Conservation (phyloP, 2,797 vertebrate species). For the Cossypha polioptera region DNA sequence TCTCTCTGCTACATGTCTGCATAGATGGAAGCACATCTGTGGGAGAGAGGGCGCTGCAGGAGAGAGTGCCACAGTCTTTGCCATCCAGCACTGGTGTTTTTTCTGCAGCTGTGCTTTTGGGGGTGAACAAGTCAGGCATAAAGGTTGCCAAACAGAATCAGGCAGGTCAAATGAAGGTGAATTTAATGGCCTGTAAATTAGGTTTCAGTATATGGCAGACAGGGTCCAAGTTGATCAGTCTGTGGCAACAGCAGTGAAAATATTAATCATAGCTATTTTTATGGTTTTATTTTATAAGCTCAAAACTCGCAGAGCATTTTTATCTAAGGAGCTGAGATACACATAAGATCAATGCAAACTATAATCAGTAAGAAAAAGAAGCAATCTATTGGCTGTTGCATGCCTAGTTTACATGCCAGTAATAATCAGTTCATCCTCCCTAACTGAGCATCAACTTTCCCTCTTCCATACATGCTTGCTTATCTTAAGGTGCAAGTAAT, state of each 20-base stretch:
- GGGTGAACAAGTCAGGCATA: not conserved
- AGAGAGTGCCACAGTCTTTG: not conserved
- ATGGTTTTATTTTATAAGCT: not conserved
- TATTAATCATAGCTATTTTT: not conserved
- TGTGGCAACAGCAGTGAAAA: not conserved
- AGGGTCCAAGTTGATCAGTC: not conserved
- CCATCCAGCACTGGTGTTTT: not conserved
- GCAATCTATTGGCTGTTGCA: not conserved
- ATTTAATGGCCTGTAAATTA: not conserved
- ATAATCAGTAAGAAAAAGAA: not conserved
- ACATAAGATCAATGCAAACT: not conserved
- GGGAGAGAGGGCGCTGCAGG: accelerated
- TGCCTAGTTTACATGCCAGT: not conserved
- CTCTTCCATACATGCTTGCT: not conserved
- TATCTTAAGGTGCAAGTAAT: not conserved
- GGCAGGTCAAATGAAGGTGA: not conserved
- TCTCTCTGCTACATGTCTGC: not conserved
- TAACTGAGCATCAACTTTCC: not conserved
- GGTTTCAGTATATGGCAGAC: not conserved
- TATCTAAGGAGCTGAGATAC: not conserved
- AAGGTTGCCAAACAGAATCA: not conserved
- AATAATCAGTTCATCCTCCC: not conserved
- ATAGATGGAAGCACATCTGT: not conserved
- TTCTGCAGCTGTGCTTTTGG: not conserved
- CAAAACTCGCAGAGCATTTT: not conserved